These are phyloP conservation scores for Pecten maximus DNA, from an alignment of 2,888 invertebrate genomes.

Conservation along the genomic window DNA sequence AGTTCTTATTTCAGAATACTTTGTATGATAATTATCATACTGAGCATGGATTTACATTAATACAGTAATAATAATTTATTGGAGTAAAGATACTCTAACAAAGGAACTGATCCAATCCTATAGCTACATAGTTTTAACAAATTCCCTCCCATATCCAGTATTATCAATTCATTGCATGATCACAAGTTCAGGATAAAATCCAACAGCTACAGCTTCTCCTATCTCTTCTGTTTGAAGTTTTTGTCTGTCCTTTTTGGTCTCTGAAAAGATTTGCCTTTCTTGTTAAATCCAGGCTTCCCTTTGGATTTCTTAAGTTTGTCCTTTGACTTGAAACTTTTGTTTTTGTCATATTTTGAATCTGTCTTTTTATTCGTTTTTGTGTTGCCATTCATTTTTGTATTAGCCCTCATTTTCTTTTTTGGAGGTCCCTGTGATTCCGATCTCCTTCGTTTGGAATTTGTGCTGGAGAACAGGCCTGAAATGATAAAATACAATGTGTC, in stretches of 20 bases:
- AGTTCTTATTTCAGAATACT: too few species aligned
- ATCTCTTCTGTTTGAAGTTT: slow-evolving; percentile 35
- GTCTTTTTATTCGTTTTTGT: slow-evolving; percentile 8
- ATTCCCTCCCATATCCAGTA: too few species aligned
- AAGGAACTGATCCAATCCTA: too few species aligned
- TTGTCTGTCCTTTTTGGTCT: neutral
- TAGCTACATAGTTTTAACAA: too few species aligned
- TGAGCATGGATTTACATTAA: too few species aligned
- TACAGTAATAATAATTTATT: too few species aligned
- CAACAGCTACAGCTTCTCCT: neutral
- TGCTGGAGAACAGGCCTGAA: slow-evolving; percentile 51
- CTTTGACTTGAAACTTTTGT: neutral
- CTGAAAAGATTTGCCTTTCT: slow-evolving; percentile 26
- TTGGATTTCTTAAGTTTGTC: slow-evolving; percentile 36
- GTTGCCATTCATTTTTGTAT: neutral
- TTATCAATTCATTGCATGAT: neutral
- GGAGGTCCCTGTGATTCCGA: neutral
- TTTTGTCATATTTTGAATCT: slow-evolving; percentile 36
- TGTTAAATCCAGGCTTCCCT: neutral
- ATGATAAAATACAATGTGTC: neutral
- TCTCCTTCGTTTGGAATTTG: slow-evolving; percentile 7
- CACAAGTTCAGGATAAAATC: neutral
- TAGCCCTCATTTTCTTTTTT: slow-evolving; percentile 39
- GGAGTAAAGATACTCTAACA: too few species aligned
- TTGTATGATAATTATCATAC: too few species aligned